Percentiles rank a stretch among this genome's conserved stretches.
These are phyloP conservation scores for Didymodactylos carnosus DNA, from an alignment of 2,888 invertebrate species.

Conservation along the genomic window DNA sequence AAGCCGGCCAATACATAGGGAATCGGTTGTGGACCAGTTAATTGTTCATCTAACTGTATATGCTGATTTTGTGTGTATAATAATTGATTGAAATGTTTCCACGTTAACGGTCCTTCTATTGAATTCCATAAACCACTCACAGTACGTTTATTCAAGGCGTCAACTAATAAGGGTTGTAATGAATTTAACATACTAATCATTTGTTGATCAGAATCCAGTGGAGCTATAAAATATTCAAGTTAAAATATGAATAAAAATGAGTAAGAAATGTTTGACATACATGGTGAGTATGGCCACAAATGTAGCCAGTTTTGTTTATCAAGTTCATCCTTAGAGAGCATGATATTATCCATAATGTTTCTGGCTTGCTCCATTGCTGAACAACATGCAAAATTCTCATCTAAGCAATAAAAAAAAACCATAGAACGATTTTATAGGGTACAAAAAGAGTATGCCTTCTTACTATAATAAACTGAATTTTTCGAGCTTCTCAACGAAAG, in stretches of 20 bases:
- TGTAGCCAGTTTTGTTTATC: not conserved
- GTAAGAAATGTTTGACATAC: not conserved
- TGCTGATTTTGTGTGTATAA: constrained; percentile 52
- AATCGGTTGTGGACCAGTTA: constrained; percentile 76
- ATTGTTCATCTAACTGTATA: not conserved
- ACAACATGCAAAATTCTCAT: not conserved
- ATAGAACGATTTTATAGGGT: too few species aligned
- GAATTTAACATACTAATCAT: not conserved
- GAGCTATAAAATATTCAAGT: not conserved
- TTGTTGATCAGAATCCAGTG: not conserved
- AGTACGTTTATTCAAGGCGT: constrained; percentile 62
- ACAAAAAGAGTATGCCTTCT: too few species aligned
- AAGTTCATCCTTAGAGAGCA: not conserved
- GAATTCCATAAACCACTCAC: constrained; percentile 62
- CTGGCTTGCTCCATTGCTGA: not conserved
- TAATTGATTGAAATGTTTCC: constrained; percentile 86
- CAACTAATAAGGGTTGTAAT: constrained; percentile 72
- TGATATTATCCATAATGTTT: not conserved
- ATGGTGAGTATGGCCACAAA: not conserved
- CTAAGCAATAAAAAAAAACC: not conserved
- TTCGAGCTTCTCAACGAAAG: too few species aligned
- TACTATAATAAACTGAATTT: too few species aligned
- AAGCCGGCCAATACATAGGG: constrained; percentile 57
- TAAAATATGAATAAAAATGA: not conserved
- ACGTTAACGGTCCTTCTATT: constrained; percentile 85